Percentiles rank a stretch among this genome's conserved stretches.
These are phyloP conservation scores for Melanargia galathea DNA, from an alignment of 2,888 invertebrate genomes.

Conservation along the genomic window DNA sequence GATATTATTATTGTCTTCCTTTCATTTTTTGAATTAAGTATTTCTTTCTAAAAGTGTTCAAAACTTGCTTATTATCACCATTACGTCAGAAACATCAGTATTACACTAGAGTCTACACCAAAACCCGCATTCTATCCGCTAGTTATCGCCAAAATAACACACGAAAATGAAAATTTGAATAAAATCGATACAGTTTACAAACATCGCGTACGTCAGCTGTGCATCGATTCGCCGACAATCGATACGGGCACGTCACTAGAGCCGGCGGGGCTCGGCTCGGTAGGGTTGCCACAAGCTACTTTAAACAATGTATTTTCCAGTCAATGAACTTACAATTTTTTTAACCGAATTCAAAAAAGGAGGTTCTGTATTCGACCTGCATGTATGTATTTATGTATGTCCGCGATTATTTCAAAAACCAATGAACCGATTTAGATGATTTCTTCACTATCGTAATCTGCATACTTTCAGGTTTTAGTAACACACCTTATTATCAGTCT, in stretches of 20 bases:
- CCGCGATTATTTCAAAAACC: too few species aligned
- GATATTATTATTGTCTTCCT: too few species aligned
- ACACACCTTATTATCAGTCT: too few species aligned
- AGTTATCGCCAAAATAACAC: slow-evolving; percentile 4
- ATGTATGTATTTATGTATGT: too few species aligned
- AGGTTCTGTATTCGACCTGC: too few species aligned
- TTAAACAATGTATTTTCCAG: background rate
- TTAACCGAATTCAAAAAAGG: too few species aligned
- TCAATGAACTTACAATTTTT: background rate
- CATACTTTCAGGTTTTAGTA: too few species aligned
- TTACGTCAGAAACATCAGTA: background rate
- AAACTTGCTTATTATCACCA: background rate
- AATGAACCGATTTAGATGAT: too few species aligned
- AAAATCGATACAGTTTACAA: slow-evolving; percentile 46
- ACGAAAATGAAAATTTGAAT: slow-evolving; percentile 30
- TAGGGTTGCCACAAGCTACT: slow-evolving; percentile 9
- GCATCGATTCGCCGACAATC: slow-evolving; percentile 55
- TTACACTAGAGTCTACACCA: background rate
- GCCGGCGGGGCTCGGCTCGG: slow-evolving; percentile 24
- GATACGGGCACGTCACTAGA: slow-evolving; percentile 58
- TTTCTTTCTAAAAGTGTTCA: too few species aligned
- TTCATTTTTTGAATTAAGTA: too few species aligned
- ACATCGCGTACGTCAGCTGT: slow-evolving; percentile 59
- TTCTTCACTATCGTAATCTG: too few species aligned
- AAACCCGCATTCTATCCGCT: slow-evolving; percentile 12